Evolutionary conservation across 1,140 invertebrate species (phyloP), one percentile per base, ranked within the genome.

Genomic region (Hypothenemus hampei): DNA sequence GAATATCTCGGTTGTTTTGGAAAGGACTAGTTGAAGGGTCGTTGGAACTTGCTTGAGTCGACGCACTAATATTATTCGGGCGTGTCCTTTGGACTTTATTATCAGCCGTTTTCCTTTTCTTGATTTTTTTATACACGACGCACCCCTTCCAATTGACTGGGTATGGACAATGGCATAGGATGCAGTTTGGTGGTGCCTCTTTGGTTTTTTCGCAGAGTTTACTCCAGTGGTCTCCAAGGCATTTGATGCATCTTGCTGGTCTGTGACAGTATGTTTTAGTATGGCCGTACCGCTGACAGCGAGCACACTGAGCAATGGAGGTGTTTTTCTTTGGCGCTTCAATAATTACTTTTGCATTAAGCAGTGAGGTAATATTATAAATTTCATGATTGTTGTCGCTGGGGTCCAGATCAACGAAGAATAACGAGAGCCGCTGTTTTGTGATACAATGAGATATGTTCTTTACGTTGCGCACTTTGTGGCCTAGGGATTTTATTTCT

Each of bases 231-330:
- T 11, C 24, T 6, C 24, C 24, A 29, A 5, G 5, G 11, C 24
- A 29, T 11, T 29, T 29, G 24, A 29, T 68, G 45, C 71, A 73
- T 20, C 58, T 46, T n/a, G 33, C 52, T 41, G 39, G 18, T 41
- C 58, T 63, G 8, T 22, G 54, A 37, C 69, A 73, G 35, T 72
- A 67, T 3, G 47, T 40, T 57, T 69, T 67, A 6, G 68, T 69
- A 41, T 74, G 70, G 2, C 71, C 72, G 48, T 62, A 73, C 23
- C 52, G 33, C 59, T 74, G 69, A 47, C 69, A 73, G 11, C 65
- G 56, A 11, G 40, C 51, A 40, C 70, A 72, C 54, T 73, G 71
- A 5, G 59, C 48, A 4, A 71, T 64, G 15, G 52, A 54, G 7
- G 31, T 67, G 21, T 61, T 57, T 49, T 65, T 63, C n/a, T 35